These are phyloP conservation scores for Hyposmocoma kahamanoa DNA, from an alignment of 1,140 invertebrate genomes.

Conservation along the genomic window DNA sequence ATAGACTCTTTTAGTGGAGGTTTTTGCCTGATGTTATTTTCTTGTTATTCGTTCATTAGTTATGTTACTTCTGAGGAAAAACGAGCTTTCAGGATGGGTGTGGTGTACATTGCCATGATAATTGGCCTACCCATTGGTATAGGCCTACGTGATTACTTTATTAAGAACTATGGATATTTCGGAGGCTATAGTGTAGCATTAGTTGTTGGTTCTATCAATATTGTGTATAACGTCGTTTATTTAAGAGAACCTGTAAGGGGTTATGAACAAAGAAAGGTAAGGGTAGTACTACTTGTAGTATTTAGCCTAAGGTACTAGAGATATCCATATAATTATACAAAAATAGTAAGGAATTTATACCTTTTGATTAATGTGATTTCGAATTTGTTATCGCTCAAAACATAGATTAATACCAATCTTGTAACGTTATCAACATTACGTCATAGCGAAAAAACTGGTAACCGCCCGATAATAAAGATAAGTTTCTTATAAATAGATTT, in stretches of 20 bases:
- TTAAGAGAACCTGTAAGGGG: slow-evolving; percentile 72
- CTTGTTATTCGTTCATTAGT: slow-evolving; percentile 65
- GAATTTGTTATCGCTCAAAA: too few species aligned
- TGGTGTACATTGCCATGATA: slow-evolving; percentile 59
- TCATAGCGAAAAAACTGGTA: too few species aligned
- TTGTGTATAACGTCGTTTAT: slow-evolving; percentile 27
- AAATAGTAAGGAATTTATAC: too few species aligned
- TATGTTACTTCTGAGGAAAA: slow-evolving; percentile 60
- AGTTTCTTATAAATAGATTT: too few species aligned
- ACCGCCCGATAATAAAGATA: too few species aligned
- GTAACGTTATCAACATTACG: too few species aligned
- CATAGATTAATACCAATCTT: too few species aligned
- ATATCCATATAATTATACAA: too few species aligned
- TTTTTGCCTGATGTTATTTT: slow-evolving; percentile 56
- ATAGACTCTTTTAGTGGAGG: slow-evolving; percentile 61
- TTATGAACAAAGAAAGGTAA: slow-evolving; percentile 76
- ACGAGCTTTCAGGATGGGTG: slow-evolving; percentile 63
- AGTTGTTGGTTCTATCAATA: slow-evolving; percentile 22
- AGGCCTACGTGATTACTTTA: slow-evolving; percentile 29
- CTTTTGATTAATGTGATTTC: too few species aligned
- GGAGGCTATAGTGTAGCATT: slow-evolving; percentile 30
- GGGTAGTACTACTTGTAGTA: too few species aligned
- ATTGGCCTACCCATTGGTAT: slow-evolving; percentile 37
- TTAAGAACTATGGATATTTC: slow-evolving; percentile 35
- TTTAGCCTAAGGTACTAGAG: too few species aligned